Base-by-base conservation (phyloP, 2,888 invertebrate species). In the Thera britannica region DNA sequence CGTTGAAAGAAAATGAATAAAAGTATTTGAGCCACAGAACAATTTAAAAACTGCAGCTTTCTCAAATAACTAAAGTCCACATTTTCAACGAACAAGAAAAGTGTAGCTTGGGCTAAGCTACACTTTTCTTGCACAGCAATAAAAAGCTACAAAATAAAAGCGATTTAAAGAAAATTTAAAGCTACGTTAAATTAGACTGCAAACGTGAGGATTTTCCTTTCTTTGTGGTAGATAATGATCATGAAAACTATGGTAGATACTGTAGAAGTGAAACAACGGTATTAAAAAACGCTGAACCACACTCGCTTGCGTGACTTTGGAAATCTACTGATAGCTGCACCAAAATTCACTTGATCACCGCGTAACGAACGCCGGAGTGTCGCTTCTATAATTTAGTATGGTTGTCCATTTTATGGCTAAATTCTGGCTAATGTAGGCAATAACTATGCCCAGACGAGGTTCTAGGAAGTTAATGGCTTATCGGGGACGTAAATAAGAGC, bases 381-480 rank as follows among this genome's bases (percentile, higher is more conserved):
- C 58, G 46, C 44, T 58, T 67, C 63, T 68, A 52, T 67, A 38
- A 12, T 60, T 23, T 9, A 44, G 3, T 34, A 41, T 51, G 8
- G 36, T 52, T 63, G 41, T 54, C 23, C 46, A 38, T 59, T 64
- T 52, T 52, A 44, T 58, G 58, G 38, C 46, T 57, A 59, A 58
- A 54, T 57, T 54, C 60, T 52, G 58, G 58, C 61, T 65, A 62
- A 68, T 65, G 65, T 62, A 65, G 68, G 65, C 58, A 62, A 65
- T 65, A 68, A 68, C 69, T 66, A 63, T 62, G 38, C 65, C 62
- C 69, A 69, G 57, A 63, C 65, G 46, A 66, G 65, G 59, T 48
- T 63, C 66, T 51, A 58, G 12, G 57, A 58, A 62, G 59, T 68
- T 68, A 58, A 68, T 58, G 58, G 55, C 55, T 68, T 65, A 49